These are phyloP conservation scores for Petrosia ficiformis DNA, from an alignment of 37 sponge, comb jelly and placozoan species.

Conservation along the genomic window DNA sequence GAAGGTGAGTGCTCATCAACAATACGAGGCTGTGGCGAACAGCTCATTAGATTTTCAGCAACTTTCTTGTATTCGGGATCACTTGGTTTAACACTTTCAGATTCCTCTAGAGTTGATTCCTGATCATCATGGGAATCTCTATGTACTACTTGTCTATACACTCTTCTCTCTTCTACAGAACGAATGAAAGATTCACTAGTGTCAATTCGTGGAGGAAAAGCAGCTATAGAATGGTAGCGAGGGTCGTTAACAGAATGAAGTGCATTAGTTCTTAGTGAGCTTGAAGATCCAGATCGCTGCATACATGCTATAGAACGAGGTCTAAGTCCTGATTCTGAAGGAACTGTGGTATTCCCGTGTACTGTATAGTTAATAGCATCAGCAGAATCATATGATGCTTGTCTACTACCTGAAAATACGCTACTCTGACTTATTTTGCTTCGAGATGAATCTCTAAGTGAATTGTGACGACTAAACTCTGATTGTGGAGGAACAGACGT, in stretches of 20 bases:
- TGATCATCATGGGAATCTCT: background rate
- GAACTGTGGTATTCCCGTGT: background rate
- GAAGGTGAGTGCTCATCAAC: background rate
- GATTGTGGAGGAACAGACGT: conserved; percentile 13
- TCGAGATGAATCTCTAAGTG: conserved; percentile 39
- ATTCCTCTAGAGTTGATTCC: conserved; percentile 8
- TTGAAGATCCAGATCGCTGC: conserved; percentile 44
- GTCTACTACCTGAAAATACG: conserved; percentile 21
- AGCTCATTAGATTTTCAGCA: conserved; percentile 72
- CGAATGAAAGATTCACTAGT: background rate
- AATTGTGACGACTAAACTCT: conserved; percentile 49
- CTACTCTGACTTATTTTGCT: conserved; percentile 38
- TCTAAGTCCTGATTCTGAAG: conserved; percentile 24
- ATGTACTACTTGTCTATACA: background rate
- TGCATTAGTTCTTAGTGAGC: conserved; percentile 36
- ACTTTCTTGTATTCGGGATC: conserved; percentile 72
- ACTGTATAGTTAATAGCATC: conserved; percentile 13
- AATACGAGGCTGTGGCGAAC: conserved; percentile 36
- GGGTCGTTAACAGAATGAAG: conserved; percentile 32
- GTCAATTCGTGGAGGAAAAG: background rate
- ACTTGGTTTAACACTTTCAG: conserved; percentile 65
- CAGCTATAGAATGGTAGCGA: conserved; percentile 45
- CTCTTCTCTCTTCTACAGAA: conserved; percentile 2
- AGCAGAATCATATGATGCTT: conserved; percentile 43
- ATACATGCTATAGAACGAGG: conserved; percentile 26